A percentile compares a stretch with the other conserved stretches of the same genome.
Conservation (phyloP, 2,888 invertebrate species). For the Melieria picta region DNA sequence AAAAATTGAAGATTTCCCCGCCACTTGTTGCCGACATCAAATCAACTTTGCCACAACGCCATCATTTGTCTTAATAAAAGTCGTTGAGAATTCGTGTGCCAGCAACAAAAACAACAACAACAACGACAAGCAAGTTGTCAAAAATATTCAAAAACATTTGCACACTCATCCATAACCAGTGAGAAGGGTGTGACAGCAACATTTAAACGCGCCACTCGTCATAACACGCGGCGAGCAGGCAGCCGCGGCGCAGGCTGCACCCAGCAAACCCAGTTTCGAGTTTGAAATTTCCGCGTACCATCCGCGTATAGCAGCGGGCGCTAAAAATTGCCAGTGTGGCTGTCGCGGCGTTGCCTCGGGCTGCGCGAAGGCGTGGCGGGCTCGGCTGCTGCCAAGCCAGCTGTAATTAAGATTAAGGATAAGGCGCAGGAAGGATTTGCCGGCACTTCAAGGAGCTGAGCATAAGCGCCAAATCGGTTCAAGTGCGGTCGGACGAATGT, state of each 20-base stretch:
- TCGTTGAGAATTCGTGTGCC: conserved; percentile 32
- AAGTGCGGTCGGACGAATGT: conserved; percentile 33
- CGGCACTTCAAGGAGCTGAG: conserved; percentile 45
- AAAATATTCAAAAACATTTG: conserved; percentile 38
- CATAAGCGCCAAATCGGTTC: conserved; percentile 50
- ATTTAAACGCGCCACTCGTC: conserved; percentile 28
- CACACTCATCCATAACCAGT: conserved; percentile 42
- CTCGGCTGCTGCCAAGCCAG: conserved; percentile 42
- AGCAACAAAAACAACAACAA: conserved; percentile 31
- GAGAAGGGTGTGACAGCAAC: conserved; percentile 45
- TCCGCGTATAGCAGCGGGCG: not conserved
- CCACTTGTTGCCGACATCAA: conserved; percentile 8
- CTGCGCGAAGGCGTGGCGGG: not conserved
- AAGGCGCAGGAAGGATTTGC: conserved; percentile 62
- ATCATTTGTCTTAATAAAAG: conserved; percentile 63
- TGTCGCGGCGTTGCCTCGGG: conserved; percentile 33
- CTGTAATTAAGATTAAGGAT: conserved; percentile 65
- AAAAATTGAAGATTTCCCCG: no score
- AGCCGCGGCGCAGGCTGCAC: not conserved
- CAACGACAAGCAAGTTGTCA: conserved; percentile 26
- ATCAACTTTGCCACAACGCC: conserved; percentile 13
- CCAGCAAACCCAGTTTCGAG: no score
- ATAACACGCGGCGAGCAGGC: conserved; percentile 26
- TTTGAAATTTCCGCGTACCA: not conserved
- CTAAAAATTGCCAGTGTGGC: conserved; percentile 53